phyloP scores from a whole-genome alignment of 2,113 vertebrate genomes.

The Xyrauchen texanus region DNA sequence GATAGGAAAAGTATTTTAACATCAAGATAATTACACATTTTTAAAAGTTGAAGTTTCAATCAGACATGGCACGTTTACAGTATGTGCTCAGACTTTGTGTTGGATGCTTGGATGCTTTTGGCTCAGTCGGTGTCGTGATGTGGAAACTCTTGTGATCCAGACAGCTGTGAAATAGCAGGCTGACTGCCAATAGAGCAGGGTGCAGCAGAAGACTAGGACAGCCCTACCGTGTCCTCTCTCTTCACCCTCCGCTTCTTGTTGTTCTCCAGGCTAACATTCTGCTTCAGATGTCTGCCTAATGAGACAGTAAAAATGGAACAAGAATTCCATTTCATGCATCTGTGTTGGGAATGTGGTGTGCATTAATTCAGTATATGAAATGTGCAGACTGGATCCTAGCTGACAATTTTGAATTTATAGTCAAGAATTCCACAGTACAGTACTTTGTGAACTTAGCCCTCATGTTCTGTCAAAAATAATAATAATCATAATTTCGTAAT shows the following conservation, averaged over 20 bases:
- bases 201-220: constrained; percentile 2
- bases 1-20: neutral
- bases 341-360: neutral
- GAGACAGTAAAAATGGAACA: constrained; percentile 9
- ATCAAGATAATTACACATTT: neutral
- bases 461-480: too few species aligned
- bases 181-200: constrained; percentile 29
- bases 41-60: neutral
- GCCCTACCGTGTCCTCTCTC: constrained; percentile 2
- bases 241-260: neutral
- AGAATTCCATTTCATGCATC: constrained; percentile 17
- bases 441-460: neutral
- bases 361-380: neutral
- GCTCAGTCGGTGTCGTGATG: constrained; percentile 25
- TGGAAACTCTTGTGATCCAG: constrained; percentile 41
- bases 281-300: constrained; percentile 36
- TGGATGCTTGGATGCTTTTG: constrained; percentile 29
- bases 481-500: too few species aligned
- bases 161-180: constrained; percentile 44
- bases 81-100: neutral
- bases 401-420: neutral
- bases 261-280: neutral
- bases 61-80: constrained; percentile 4
- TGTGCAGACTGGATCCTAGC: neutral
- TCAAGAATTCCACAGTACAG: neutral